These are phyloP conservation scores for Orthosia gothica DNA, from an alignment of 2,888 invertebrate species.

Conservation along the genomic window DNA sequence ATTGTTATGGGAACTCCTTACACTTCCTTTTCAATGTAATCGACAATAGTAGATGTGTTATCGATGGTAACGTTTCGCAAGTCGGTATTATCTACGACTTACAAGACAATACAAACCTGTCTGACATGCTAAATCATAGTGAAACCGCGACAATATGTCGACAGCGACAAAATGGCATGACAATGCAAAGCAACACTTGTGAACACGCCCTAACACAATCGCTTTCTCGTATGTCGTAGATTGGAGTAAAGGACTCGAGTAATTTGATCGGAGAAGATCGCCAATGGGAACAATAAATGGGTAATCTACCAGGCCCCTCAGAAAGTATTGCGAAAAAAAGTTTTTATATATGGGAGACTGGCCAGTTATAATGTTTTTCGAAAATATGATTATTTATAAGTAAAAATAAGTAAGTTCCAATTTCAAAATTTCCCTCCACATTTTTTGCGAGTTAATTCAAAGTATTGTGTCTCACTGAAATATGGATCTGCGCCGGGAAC, in stretches of 20 bases:
- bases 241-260: conserved; percentile 63
- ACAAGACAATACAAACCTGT: conserved; percentile 62
- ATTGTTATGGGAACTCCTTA: conserved; percentile 18
- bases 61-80: conserved; percentile 48
- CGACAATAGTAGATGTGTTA: conserved; percentile 15
- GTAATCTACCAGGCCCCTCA: no score
- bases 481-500: no score
- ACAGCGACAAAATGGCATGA: conserved; percentile 56
- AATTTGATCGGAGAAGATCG: conserved; percentile 35
- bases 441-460: no score
- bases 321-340: no score
- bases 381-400: no score
- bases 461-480: no score
- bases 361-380: no score
- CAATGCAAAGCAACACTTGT: conserved; percentile 54
- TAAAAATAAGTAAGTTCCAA: no score
- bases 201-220: conserved; percentile 69
- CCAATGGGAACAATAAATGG: conserved; percentile 16
- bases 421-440: no score
- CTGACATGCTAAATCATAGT: conserved; percentile 56
- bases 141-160: conserved; percentile 52
- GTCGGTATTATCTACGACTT: conserved; percentile 35
- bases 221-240: conserved; percentile 79
- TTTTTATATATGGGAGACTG: no score
- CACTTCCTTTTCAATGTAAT: conserved; percentile 17